A percentile compares a stretch with the other conserved stretches of the same genome.
Evolutionary conservation across 37 sponge, comb jelly and placozoan species (phyloP).

Genomic region (Theonella swinhoei): DNA sequence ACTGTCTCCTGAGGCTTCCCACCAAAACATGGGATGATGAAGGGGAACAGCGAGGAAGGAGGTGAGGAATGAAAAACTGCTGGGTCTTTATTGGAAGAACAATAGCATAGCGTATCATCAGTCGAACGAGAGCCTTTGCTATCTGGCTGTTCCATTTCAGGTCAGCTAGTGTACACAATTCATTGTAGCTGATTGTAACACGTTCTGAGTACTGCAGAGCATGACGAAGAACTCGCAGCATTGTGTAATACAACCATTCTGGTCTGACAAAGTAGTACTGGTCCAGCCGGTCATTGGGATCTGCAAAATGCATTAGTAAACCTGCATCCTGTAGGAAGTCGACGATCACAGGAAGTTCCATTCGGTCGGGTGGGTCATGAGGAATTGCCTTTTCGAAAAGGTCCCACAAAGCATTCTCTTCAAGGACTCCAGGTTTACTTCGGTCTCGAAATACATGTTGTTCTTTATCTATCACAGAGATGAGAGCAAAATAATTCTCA

Average conservation of each 20-base stretch:
- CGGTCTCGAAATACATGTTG: slow-evolving; percentile 1
- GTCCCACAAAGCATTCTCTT: slow-evolving; percentile 63
- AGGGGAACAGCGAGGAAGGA: slow-evolving; percentile 53
- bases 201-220: slow-evolving; percentile 14
- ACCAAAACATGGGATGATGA: background rate
- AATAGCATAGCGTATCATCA: slow-evolving; percentile 62
- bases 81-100: slow-evolving; percentile 51
- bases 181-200: slow-evolving; percentile 10
- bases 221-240: slow-evolving; percentile 29
- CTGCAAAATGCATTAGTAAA: slow-evolving; percentile 64
- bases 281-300: slow-evolving; percentile 75
- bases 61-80: slow-evolving; percentile 59
- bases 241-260: slow-evolving; percentile 57
- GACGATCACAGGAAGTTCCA: slow-evolving; percentile 71
- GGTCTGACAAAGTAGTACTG: slow-evolving; percentile 68
- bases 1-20: slow-evolving; percentile 68
- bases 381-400: slow-evolving; percentile 46
- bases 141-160: slow-evolving; percentile 7
- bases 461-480: slow-evolving; percentile 51
- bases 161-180: slow-evolving; percentile 39
- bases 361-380: slow-evolving; percentile 50
- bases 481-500: slow-evolving; percentile 68
- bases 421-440: slow-evolving; percentile 46
- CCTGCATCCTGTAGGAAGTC: slow-evolving; percentile 70
- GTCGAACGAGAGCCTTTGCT: slow-evolving; percentile 46